Conservation (phyloP, 2,888 invertebrate species). For the Eupithecia insigniata region DNA sequence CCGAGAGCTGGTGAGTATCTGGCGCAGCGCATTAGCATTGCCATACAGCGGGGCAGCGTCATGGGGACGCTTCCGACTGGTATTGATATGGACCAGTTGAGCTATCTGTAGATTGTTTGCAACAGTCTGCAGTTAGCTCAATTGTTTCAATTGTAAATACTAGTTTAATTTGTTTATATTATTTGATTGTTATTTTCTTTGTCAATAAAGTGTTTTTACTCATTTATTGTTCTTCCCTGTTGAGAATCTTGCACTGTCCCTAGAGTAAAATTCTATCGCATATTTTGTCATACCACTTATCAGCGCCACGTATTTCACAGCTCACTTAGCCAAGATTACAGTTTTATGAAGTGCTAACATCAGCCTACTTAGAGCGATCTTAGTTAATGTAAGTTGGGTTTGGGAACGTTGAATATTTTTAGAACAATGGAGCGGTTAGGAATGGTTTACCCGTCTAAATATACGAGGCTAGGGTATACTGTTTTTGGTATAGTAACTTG, state of each 20-base stretch:
- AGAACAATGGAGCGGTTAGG: conserved; percentile 15
- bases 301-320: conserved; percentile 40
- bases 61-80: no score
- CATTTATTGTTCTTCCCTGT: neutral
- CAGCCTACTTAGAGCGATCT: conserved; percentile 31
- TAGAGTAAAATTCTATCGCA: conserved; percentile 18
- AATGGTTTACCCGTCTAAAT: conserved; percentile 10
- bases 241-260: neutral
- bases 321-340: conserved; percentile 44
- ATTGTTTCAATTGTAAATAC: no score
- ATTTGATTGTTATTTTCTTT: no score
- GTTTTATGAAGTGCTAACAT: conserved; percentile 43
- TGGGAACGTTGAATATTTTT: conserved; percentile 21
- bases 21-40: no score
- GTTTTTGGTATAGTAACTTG: neutral
- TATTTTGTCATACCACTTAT: conserved; percentile 33
- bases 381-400: conserved; percentile 32
- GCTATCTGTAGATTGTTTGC: no score
- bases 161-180: no score
- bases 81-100: no score
- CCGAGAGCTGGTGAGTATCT: no score
- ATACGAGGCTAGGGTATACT: neutral
- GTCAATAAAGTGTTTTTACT: no score
- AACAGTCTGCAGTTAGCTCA: no score
- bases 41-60: no score